Conservation (phyloP, 2,113 vertebrate genomes). For the Ciconia stormi region DNA sequence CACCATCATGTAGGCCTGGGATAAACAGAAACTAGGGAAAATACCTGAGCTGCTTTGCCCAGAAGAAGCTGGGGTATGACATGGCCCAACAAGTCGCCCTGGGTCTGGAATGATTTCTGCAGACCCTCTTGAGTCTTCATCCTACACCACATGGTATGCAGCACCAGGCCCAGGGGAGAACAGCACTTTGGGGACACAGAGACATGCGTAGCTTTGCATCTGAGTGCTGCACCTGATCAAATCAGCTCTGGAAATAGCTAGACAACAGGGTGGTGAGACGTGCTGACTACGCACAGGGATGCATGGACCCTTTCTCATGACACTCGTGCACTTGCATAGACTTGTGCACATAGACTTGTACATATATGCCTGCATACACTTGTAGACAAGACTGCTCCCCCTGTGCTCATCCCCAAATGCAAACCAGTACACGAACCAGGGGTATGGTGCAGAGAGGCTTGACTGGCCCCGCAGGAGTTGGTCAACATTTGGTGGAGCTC, state of each 20-base stretch:
- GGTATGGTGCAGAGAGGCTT: not conserved
- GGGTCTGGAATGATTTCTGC: not conserved
- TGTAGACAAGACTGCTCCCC: not conserved
- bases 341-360: not conserved
- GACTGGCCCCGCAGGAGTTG: rapidly evolving
- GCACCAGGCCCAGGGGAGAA: not conserved
- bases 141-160: not conserved
- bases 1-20: not conserved
- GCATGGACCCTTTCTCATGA: not conserved
- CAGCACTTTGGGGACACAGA: not conserved
- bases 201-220: not conserved
- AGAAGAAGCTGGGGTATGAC: not conserved
- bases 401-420: not conserved
- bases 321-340: not conserved
- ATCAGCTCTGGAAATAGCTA: not conserved
- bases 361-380: not conserved
- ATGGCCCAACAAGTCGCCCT: not conserved
- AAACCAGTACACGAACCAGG: not conserved
- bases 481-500: not conserved
- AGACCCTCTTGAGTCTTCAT: not conserved
- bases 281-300: no score
- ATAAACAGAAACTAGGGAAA: not conserved
- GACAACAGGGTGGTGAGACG: not conserved
- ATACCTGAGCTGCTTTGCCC: not conserved
- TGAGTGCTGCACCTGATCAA: not conserved